phyloP scores from a whole-genome alignment of 2,888 invertebrate genomes.

The Sphaerophoria rueppellii region DNA sequence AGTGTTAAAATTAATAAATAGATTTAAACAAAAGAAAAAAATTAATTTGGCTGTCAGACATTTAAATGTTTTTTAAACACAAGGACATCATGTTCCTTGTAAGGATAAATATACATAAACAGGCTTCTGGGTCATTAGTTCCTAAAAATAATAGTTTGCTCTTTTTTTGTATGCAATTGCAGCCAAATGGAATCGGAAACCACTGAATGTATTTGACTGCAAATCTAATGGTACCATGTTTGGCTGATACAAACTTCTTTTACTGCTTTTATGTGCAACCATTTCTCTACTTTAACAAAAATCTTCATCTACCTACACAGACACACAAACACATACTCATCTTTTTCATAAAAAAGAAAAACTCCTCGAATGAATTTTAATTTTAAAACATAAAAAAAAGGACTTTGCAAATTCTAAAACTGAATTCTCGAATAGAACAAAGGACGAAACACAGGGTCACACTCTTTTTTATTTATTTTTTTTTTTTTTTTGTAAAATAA shows the following conservation, averaged over 20 bases:
- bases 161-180: background rate
- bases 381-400: constrained; percentile 7
- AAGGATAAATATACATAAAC: constrained; percentile 11
- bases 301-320: constrained; percentile 62
- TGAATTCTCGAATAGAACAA: constrained; percentile 54
- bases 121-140: constrained; percentile 54
- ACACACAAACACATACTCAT: constrained; percentile 13
- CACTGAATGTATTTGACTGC: no score
- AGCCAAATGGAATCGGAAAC: background rate
- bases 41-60: constrained; percentile 55
- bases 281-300: constrained; percentile 35
- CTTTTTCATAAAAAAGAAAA: background rate
- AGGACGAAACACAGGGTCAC: constrained; percentile 73
- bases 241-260: background rate
- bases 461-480: constrained; percentile 42
- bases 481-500: constrained; percentile 69
- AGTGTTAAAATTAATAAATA: background rate
- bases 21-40: constrained; percentile 24
- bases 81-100: constrained; percentile 3
- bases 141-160: constrained; percentile 41
- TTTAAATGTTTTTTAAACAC: constrained; percentile 33
- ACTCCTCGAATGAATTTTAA: constrained; percentile 35
- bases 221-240: background rate
- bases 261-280: constrained; percentile 37
- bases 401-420: constrained; percentile 66